Conservation (phyloP, 1,140 invertebrate genomes). For the Apis mellifera region Amel_HAv3.1 CM009938.2:3674001-3674500, state of each 20-base stretch:
- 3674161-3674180: slow-evolving; percentile 9
- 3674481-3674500: too few relatives aligned
- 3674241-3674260: background rate
- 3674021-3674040: slow-evolving; percentile 39
- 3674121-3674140: background rate
- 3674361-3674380: too few relatives aligned
- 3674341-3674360: too few relatives aligned
- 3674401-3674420: too few relatives aligned
- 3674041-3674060: slow-evolving; percentile 22
- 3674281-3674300: background rate
- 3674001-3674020: slow-evolving; percentile 12
- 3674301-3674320: background rate
- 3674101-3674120: slow-evolving; percentile 9
- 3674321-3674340: too few relatives aligned
- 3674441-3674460: too few relatives aligned
- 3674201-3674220: background rate
- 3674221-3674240: slow-evolving; percentile 3
- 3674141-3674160: background rate
- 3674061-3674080: slow-evolving; percentile 40
- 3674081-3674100: slow-evolving; percentile 14
- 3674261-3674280: background rate
- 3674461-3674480: too few relatives aligned
- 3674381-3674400: too few relatives aligned
- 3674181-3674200: background rate
- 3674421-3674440: too few relatives aligned